phyloP scores from a whole-genome alignment of 2,888 invertebrate genomes.

The Eupsilia transversa region DNA sequence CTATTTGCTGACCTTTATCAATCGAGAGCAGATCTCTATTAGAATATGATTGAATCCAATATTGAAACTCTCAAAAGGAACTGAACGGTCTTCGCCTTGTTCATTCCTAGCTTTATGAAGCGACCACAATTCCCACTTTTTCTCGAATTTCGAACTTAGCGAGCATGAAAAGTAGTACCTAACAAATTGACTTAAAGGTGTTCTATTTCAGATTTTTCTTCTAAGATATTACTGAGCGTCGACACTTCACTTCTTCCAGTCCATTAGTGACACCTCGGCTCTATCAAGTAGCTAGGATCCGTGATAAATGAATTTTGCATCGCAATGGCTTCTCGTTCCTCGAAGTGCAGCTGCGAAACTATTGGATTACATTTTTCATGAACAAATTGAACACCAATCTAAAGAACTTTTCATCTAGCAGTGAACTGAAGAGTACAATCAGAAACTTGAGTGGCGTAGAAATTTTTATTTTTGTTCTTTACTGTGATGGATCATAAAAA shows the following conservation, averaged over 20 bases:
- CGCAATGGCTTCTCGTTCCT: slow-evolving; percentile 59
- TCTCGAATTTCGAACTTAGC: neutral
- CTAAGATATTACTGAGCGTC: slow-evolving; percentile 46
- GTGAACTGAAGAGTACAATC: slow-evolving; percentile 37
- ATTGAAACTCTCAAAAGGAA: neutral
- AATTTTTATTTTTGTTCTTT: slow-evolving; percentile 16
- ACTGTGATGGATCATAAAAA: neutral
- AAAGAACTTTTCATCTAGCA: slow-evolving; percentile 41
- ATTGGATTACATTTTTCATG: slow-evolving; percentile 73
- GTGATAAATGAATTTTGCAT: slow-evolving; percentile 80
- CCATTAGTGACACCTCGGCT: slow-evolving; percentile 75
- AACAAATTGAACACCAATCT: slow-evolving; percentile 69
- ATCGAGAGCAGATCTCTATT: neutral
- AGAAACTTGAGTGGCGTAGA: neutral
- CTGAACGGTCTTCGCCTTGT: neutral
- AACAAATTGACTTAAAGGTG: slow-evolving; percentile 43
- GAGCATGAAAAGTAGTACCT: neutral
- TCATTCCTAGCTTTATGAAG: neutral
- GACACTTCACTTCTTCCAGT: slow-evolving; percentile 66
- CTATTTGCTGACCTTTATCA: slow-evolving; percentile 22
- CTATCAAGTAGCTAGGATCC: slow-evolving; percentile 69
- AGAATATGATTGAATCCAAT: slow-evolving; percentile 5
- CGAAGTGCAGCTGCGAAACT: slow-evolving; percentile 66
- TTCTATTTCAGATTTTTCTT: slow-evolving; percentile 53
- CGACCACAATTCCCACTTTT: neutral